phyloP scores from a whole-genome alignment of 2,797 vertebrate genomes.

The Australoheros facetus region DNA sequence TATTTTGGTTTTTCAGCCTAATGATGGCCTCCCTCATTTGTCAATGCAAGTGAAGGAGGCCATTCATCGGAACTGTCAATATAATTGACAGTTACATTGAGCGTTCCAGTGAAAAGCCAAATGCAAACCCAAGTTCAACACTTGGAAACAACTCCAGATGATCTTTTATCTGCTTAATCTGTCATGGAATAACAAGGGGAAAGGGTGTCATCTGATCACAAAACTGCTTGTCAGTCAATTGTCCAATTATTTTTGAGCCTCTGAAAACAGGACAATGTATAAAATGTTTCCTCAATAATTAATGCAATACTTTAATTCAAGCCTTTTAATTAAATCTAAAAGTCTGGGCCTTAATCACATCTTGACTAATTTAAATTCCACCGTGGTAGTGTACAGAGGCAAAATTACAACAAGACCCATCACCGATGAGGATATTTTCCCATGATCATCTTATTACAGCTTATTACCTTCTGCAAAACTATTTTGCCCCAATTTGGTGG shows the following conservation, averaged over 20 bases:
- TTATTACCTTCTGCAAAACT: too few relatives aligned
- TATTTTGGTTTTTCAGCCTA: not conserved
- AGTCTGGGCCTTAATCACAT: not conserved
- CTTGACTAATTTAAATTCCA: not conserved
- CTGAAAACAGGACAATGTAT: not conserved
- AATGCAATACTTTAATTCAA: not conserved
- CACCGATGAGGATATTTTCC: too few relatives aligned
- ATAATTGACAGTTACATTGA: not conserved
- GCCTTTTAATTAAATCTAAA: not conserved
- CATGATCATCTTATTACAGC: too few relatives aligned
- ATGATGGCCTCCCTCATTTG: not conserved
- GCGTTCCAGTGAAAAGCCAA: not conserved
- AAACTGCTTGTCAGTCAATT: not conserved
- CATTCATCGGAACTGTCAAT: slow-evolving; percentile 1
- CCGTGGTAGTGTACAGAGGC: not conserved
- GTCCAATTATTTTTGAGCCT: not conserved
- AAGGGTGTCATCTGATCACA: not conserved
- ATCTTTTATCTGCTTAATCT: not conserved
- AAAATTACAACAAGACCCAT: not conserved
- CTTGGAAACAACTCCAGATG: not conserved
- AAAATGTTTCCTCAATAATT: not conserved
- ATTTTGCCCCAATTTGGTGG: too few relatives aligned
- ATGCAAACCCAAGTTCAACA: not conserved
- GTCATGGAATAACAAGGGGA: not conserved
- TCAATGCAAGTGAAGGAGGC: not conserved